These are phyloP conservation scores for Eueides isabella DNA, from an alignment of 1,140 invertebrate species.

Conservation along the genomic window DNA sequence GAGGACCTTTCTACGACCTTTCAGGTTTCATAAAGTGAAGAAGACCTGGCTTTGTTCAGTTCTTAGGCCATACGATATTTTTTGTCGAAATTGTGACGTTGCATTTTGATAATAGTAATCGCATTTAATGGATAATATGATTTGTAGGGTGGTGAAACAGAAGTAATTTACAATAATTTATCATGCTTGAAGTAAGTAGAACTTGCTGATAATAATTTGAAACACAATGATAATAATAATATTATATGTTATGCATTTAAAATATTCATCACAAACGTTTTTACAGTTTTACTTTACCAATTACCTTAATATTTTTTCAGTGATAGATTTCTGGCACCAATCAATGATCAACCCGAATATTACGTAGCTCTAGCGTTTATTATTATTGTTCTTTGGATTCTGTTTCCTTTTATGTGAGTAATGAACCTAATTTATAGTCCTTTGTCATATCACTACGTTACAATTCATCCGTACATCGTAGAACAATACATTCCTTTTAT, in stretches of 20 bases:
- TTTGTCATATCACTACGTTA: constrained; percentile 41
- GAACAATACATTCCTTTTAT: constrained; percentile 44
- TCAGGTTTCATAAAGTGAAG: too few species aligned
- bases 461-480: constrained; percentile 45
- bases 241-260: neutral
- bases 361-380: constrained; percentile 60
- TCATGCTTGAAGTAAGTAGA: constrained; percentile 77
- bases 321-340: constrained; percentile 57
- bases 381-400: constrained; percentile 60
- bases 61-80: too few species aligned
- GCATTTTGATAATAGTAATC: too few species aligned
- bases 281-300: neutral
- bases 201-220: neutral
- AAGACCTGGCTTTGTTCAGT: too few species aligned
- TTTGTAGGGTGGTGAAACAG: constrained; percentile 58
- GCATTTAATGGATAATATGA: too few species aligned
- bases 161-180: constrained; percentile 59
- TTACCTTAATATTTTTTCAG: constrained; percentile 44
- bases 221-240: neutral
- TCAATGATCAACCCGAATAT: constrained; percentile 60
- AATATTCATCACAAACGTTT: neutral
- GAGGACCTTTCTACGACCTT: too few species aligned
- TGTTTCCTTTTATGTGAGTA: constrained; percentile 72
- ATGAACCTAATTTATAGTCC: constrained; percentile 44
- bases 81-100: too few species aligned